Evolutionary conservation across 2,888 invertebrate species (phyloP), one percentile per base, ranked within the genome.

Genomic region (Lamellibrachia columna): DNA sequence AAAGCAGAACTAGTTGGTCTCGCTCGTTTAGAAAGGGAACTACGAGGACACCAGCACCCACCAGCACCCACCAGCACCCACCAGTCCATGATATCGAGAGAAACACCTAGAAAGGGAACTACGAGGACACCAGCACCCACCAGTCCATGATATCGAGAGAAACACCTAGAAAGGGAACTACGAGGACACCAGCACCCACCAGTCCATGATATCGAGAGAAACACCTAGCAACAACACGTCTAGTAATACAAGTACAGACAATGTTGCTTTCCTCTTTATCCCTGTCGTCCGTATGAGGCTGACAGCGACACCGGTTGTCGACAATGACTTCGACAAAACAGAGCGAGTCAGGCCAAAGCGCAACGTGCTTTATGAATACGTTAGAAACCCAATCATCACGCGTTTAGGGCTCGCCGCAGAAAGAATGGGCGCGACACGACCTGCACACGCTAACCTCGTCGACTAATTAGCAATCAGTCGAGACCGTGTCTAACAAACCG

Each of bases 381-480:
- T 75, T 75, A 75, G 15, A 75, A 15, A 22, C 75, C 75, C 22
- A 75, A 75, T 75, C 75, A 75, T 75, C 75, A 75, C 75, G n/a
- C 75, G 75, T 75, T 75, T 22, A 75, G 22, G 22, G 4, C 75
- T 75, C 6, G 1, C 75, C 22, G 75, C 75, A 2, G 75, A 15
- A 75, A 22, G 22, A 22, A 11, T n/a, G 22, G 22, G 0, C 6
- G 15, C n/a, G 22, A 22, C n/a, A n/a, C 75, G 0, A 6, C n/a
- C n/a, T 3, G 3, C 15, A 3, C 75, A n/a, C 75, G 75, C 22
- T 40, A 40, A 6, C 22, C 22, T 6, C 22, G 75, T 75, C 75
- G 75, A 75, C 6, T 75, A 75, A 75, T 75, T 75, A 75, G 75
- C 75, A 75, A 75, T 75, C 75, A 75, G n/a, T 75, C 75, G 75